Evolutionary conservation across 2,888 invertebrate species (phyloP).

Genomic region (Pachymerium ferrugineum): DNA sequence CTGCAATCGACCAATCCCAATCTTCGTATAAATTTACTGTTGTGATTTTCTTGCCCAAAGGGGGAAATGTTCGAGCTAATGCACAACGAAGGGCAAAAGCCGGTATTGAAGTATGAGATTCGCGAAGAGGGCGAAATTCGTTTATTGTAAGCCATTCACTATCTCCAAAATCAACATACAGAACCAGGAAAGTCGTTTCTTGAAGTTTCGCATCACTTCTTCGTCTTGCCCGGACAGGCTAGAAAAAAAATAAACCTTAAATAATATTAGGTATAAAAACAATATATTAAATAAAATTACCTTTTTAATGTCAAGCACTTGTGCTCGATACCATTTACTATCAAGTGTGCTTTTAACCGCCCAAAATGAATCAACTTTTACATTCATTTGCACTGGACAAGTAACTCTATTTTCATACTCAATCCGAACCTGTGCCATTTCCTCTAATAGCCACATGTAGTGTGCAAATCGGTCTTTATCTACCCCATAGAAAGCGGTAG

Average conservation of each 20-base stretch:
- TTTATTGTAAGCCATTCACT: neutral
- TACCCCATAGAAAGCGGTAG: neutral
- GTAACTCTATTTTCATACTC: neutral
- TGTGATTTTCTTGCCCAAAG: neutral
- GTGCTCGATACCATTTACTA: neutral
- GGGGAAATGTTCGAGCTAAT: neutral
- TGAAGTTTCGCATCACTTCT: neutral
- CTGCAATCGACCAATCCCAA: neutral
- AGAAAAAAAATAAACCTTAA: neutral
- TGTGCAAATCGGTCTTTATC: neutral
- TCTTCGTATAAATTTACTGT: neutral
- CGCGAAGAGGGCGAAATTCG: neutral
- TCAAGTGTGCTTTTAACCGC: neutral
- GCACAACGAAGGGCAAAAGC: neutral
- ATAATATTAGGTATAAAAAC: neutral
- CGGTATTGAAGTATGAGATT: neutral
- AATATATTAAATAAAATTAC: neutral
- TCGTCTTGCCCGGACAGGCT: neutral
- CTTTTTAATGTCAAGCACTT: neutral
- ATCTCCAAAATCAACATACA: constrained; percentile 6
- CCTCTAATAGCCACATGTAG: neutral
- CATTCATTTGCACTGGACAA: neutral
- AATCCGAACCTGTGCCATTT: neutral
- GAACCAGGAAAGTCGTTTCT: neutral
- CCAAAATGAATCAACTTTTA: neutral